Conservation (phyloP, 2,113 vertebrate genomes). For the Atlantisia rogersi region DNA sequence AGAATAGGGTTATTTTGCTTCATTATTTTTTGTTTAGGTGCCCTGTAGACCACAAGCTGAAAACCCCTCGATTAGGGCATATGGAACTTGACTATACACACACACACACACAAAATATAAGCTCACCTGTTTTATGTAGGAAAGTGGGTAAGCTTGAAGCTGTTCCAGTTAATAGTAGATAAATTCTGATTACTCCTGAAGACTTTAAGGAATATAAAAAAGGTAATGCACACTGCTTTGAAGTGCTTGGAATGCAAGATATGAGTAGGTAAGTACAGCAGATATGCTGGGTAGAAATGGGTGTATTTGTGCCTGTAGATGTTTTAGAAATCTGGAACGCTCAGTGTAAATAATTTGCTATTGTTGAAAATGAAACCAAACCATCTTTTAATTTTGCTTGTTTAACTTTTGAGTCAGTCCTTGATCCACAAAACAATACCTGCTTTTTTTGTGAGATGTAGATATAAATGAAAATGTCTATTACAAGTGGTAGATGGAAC, state of each 20-base stretch:
- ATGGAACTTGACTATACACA: not conserved
- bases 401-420: not conserved
- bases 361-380: not conserved
- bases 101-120: not conserved
- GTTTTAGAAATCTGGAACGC: not conserved
- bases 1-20: not conserved
- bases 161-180: not conserved
- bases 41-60: not conserved
- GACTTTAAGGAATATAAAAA: not conserved
- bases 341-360: not conserved
- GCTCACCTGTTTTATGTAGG: not conserved
- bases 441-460: not conserved
- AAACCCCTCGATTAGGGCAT: not conserved
- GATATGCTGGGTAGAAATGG: not conserved
- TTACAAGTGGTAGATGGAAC: not conserved
- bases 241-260: not conserved
- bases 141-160: not conserved
- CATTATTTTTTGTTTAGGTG: not conserved
- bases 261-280: not conserved
- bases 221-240: not conserved
- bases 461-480: not conserved
- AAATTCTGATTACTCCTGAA: not conserved
- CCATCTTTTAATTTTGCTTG: not conserved
- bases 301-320: not conserved
- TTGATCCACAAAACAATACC: not conserved